These are phyloP conservation scores for Muraenolepis orangiensis DNA, from an alignment of 2,797 vertebrate species.

Conservation along the genomic window DNA sequence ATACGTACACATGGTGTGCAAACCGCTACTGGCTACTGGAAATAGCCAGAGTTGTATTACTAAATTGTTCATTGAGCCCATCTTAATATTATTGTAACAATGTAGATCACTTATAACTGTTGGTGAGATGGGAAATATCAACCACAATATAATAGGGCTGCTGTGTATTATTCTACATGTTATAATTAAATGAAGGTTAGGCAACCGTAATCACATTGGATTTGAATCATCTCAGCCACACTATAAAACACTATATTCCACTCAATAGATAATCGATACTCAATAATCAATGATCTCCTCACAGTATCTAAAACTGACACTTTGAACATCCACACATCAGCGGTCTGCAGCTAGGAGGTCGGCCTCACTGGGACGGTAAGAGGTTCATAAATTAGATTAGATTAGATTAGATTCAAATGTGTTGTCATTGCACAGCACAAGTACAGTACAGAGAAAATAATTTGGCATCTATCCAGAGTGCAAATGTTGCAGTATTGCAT, in stretches of 20 bases:
- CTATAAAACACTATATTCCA: neutral
- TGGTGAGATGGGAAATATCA: neutral
- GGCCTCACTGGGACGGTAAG: neutral
- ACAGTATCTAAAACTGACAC: neutral
- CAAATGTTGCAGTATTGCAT: no score
- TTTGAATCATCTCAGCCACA: neutral
- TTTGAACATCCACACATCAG: neutral
- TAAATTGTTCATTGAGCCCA: neutral
- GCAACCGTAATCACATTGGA: neutral
- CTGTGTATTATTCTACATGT: neutral
- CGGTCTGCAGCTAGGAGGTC: neutral
- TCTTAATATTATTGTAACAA: neutral
- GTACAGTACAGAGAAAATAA: no score
- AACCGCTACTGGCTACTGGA: neutral
- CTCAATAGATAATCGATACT: neutral
- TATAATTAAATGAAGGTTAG: neutral
- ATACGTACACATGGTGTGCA: no score
- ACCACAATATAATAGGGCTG: conserved; percentile 16
- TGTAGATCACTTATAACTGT: neutral
- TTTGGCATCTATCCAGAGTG: no score
- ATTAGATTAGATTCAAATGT: no score
- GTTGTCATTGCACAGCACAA: no score
- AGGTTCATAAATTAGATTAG: neutral
- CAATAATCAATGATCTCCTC: no score
- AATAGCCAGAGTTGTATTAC: neutral